A percentile compares a stretch with the other conserved stretches of the same genome.
Conservation (phyloP, 2,113 vertebrate species). For the Nycticryphes semicollaris region DNA sequence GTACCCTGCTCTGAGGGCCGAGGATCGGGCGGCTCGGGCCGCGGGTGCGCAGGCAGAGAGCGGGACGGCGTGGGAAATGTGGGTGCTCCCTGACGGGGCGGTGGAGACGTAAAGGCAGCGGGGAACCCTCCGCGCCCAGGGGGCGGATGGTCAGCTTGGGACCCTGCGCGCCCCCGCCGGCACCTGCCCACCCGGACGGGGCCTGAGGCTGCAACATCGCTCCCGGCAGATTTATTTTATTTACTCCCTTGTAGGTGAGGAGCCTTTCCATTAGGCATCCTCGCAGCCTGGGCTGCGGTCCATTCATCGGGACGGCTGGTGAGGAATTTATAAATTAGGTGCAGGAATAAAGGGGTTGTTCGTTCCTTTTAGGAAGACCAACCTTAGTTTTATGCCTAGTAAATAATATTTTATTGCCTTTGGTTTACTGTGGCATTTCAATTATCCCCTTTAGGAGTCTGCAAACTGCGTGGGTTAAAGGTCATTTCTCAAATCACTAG, state of each 20-base stretch:
- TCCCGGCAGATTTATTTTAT: not conserved
- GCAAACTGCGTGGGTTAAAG: constrained; percentile 79
- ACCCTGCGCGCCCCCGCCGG: not conserved
- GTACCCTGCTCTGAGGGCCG: not conserved
- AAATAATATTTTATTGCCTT: constrained; percentile 81
- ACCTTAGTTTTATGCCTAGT: constrained; percentile 74
- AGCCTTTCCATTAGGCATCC: not conserved
- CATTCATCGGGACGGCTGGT: not conserved
- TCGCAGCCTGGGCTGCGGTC: not conserved
- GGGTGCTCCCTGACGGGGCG: not conserved
- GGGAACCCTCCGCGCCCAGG: not conserved
- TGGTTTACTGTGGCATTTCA: constrained; percentile 80
- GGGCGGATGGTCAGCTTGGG: not conserved
- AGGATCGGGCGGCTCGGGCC: not conserved
- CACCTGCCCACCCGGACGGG: not conserved
- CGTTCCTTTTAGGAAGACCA: constrained; percentile 71
- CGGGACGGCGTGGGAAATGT: no score
- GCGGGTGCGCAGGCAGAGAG: not conserved
- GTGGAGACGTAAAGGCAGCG: no score
- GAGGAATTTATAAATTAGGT: constrained; percentile 62
- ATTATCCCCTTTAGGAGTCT: constrained; percentile 72
- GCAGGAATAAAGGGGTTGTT: not conserved
- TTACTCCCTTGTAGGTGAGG: not conserved
- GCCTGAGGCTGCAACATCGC: not conserved
- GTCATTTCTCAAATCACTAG: constrained; percentile 79